phyloP scores from a whole-genome alignment of 1,140 invertebrate species.

The Pectinophora gossypiella region DNA sequence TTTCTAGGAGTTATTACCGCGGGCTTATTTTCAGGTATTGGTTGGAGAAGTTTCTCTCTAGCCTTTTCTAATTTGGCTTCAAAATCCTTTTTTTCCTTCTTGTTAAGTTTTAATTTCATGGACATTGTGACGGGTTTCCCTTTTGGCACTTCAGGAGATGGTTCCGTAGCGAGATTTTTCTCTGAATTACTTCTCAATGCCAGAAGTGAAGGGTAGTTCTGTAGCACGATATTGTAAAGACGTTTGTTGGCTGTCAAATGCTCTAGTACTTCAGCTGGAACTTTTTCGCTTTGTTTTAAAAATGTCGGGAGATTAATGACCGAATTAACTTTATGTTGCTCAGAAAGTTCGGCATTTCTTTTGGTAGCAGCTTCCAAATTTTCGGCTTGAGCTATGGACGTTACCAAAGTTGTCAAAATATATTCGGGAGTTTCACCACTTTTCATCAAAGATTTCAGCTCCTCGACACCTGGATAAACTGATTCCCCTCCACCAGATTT shows the following conservation, averaged over 20 bases:
- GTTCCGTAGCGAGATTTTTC: slow-evolving; percentile 74
- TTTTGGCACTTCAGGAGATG: slow-evolving; percentile 45
- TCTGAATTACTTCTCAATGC: slow-evolving; percentile 80
- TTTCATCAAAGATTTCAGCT: slow-evolving; percentile 81
- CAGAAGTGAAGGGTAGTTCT: slow-evolving; percentile 83
- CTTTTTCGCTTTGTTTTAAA: slow-evolving; percentile 83
- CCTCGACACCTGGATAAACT: slow-evolving; percentile 79
- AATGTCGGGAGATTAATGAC: slow-evolving; percentile 88
- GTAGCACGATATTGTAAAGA: slow-evolving; percentile 82
- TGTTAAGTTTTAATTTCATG: slow-evolving; percentile 77
- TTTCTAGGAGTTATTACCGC: slow-evolving; percentile 36
- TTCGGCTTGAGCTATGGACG: slow-evolving; percentile 74
- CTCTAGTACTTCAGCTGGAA: slow-evolving; percentile 83
- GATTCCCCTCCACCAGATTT: slow-evolving; percentile 70
- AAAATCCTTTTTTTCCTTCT: slow-evolving; percentile 65
- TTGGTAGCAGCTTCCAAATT: slow-evolving; percentile 66
- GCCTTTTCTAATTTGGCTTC: slow-evolving; percentile 54
- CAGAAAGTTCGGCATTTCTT: slow-evolving; percentile 55
- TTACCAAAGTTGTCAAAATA: slow-evolving; percentile 80
- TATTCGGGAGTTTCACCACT: slow-evolving; percentile 83
- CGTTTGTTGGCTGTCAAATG: slow-evolving; percentile 79
- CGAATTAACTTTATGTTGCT: slow-evolving; percentile 75
- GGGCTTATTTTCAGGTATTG: slow-evolving; percentile 61
- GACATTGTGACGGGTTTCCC: slow-evolving; percentile 78
- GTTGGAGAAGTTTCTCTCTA: slow-evolving; percentile 51